Evolutionary conservation across 2,888 invertebrate genomes (phyloP).

Genomic region (Pegoplata infirma): DNA sequence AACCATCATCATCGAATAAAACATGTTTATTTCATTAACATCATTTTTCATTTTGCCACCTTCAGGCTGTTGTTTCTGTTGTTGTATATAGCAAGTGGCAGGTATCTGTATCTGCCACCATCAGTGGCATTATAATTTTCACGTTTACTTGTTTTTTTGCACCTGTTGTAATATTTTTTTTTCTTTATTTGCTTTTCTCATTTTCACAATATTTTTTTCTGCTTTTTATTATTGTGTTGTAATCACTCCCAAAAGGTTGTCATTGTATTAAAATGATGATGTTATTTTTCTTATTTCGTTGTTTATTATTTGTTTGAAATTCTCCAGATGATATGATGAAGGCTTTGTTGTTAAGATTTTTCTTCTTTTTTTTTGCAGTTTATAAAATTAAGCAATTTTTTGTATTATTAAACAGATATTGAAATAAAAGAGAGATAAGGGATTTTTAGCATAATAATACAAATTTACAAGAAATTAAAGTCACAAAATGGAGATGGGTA

Average conservation of each 20-base stretch:
- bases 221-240: constrained; percentile 14
- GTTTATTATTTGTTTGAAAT: constrained; percentile 1
- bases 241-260: constrained; percentile 56
- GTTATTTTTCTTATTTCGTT: constrained; percentile 17
- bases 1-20: constrained; percentile 51
- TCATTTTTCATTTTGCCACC: constrained; percentile 61
- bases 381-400: constrained; percentile 53
- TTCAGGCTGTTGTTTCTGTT: constrained; percentile 26
- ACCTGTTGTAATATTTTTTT: constrained; percentile 35
- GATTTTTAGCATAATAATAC: too few species aligned
- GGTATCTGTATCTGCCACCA: constrained; percentile 18
- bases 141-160: constrained; percentile 39
- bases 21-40: constrained; percentile 69
- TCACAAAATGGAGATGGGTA: too few species aligned
- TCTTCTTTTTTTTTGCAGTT: too few species aligned
- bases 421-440: constrained; percentile 2
- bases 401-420: constrained; percentile 45
- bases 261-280: constrained; percentile 45
- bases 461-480: too few species aligned
- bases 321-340: constrained; percentile 30
- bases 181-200: neutral
- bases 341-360: constrained; percentile 11
- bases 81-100: constrained; percentile 7
- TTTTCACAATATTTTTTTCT: neutral
- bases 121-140: constrained; percentile 42